Base-by-base conservation (phyloP, 2,888 invertebrate species). In the Chromoteleia sp. region DNA sequence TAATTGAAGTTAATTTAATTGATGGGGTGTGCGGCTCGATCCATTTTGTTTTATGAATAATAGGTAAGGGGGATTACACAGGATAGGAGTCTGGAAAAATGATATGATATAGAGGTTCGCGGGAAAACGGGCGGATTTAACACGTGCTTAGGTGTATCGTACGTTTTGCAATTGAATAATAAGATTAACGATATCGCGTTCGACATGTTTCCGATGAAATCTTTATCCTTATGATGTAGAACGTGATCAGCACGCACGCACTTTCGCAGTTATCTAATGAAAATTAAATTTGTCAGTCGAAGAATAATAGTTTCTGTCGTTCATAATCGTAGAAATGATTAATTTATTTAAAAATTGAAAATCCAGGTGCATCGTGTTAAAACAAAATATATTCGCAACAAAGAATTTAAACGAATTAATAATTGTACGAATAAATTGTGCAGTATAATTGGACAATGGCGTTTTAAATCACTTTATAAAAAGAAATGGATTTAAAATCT, bases 131-230 rank as follows among this genome's bases (percentile, higher is more conserved):
- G 39, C 58, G 39, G 10, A 30, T 65, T 56, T 39, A 58, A 77
- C 68, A 52, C 68, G 61, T 76, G 76, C 76, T 76, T 33, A 52
- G 6, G 52, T 45, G 68, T 43, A 36, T 43, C 45, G 48, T 36
- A 43, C 29, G 12, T 30, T 67, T 68, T 36, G 61, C 76, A 61
- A 68, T 68, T 54, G 52, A 76, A 76, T 68, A 59, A 54, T 61
- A 61, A 68, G 59, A 76, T 77, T 59, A 63, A 48, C 39, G 54
- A 54, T 70, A 70, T 56, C 63, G 33, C 45, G 36, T 54, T 77
- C 56, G 70, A 70, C 70, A 45, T 56, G 70, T 77, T 56, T 15
- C 56, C 52, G 43, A 70, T 63, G 68, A 48, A 39, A 70, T 77
- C 56, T 45, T 77, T 68, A 68, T 76, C 76, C 39, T 52, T 61